A percentile compares a stretch with the other conserved stretches of the same genome.
phyloP scores from a whole-genome alignment of 2,113 vertebrate genomes.

The Elanoides forficatus region DNA sequence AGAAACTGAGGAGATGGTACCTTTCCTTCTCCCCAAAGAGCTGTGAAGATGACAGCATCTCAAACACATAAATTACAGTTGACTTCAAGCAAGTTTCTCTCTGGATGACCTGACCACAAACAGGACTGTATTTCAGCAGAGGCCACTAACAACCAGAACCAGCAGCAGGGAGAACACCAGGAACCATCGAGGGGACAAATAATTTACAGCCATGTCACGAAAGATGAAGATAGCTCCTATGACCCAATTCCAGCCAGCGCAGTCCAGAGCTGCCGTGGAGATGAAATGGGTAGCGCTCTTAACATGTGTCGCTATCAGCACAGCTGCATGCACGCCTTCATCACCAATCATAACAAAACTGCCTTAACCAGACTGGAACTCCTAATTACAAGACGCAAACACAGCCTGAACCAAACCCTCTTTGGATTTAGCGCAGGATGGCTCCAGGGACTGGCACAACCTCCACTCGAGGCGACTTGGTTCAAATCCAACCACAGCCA shows the following conservation, averaged over 20 bases:
- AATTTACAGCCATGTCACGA: neutral
- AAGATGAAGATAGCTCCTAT: neutral
- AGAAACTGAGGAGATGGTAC: accelerated
- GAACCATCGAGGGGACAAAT: neutral
- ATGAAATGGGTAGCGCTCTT: neutral
- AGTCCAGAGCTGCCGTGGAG: neutral
- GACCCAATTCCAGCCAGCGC: neutral
- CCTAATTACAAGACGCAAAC: neutral
- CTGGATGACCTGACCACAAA: neutral
- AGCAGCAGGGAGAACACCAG: neutral
- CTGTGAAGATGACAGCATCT: neutral
- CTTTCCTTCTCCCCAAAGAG: neutral
- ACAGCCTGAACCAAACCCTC: slow-evolving; percentile 14
- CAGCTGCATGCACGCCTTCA: neutral
- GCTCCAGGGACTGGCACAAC: slow-evolving; percentile 15
- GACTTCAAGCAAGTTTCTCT: neutral
- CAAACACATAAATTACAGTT: neutral
- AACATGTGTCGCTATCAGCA: neutral
- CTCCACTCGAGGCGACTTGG: slow-evolving; percentile 24
- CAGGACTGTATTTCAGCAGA: neutral
- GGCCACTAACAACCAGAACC: neutral
- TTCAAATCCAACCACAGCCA: slow-evolving; percentile 26
- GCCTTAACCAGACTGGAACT: neutral
- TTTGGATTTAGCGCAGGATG: neutral
- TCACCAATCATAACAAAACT: neutral